Percentiles rank a stretch among this genome's conserved stretches.
Conservation (phyloP, 1,140 invertebrate genomes). For the Yoshiicerus persimilis region DNA sequence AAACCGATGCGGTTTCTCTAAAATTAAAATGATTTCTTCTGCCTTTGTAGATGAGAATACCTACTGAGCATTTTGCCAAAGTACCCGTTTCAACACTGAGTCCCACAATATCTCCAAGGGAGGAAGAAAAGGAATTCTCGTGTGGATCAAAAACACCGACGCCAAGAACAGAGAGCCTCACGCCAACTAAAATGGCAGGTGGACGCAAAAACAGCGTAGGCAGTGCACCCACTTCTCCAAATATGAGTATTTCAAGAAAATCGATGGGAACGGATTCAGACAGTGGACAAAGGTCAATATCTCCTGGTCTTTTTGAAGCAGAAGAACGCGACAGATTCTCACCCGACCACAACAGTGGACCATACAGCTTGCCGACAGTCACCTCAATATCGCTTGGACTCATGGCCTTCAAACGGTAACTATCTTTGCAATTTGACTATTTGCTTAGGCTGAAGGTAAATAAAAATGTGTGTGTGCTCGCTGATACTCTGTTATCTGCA, state of each 20-base stretch:
- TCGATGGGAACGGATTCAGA: conserved; percentile 55
- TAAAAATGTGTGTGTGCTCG: neutral
- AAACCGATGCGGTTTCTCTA: neutral
- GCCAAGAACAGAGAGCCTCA: conserved; percentile 31
- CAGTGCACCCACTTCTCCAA: conserved; percentile 68
- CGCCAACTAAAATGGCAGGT: conserved; percentile 34
- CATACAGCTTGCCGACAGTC: conserved; percentile 54
- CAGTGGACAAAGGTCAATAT: conserved; percentile 49
- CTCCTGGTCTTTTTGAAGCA: conserved; percentile 32
- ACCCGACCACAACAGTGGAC: conserved; percentile 40
- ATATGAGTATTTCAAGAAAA: conserved; percentile 55
- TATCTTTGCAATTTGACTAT: neutral
- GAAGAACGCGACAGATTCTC: conserved; percentile 42
- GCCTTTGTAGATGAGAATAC: conserved; percentile 82
- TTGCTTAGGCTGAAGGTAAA: neutral
- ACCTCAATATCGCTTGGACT: conserved; percentile 53
- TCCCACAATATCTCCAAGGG: conserved; percentile 70
- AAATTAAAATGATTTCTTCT: neutral
- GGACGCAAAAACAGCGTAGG: conserved; percentile 55
- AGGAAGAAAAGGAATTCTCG: conserved; percentile 60
- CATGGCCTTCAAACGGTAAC: conserved; percentile 47
- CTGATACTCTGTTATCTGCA: neutral
- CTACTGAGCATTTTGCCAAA: conserved; percentile 91
- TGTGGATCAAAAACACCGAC: neutral
- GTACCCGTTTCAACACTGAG: conserved; percentile 89